phyloP scores from a whole-genome alignment of 2,888 invertebrate genomes.

The Lasioglossum leucozonium region DNA sequence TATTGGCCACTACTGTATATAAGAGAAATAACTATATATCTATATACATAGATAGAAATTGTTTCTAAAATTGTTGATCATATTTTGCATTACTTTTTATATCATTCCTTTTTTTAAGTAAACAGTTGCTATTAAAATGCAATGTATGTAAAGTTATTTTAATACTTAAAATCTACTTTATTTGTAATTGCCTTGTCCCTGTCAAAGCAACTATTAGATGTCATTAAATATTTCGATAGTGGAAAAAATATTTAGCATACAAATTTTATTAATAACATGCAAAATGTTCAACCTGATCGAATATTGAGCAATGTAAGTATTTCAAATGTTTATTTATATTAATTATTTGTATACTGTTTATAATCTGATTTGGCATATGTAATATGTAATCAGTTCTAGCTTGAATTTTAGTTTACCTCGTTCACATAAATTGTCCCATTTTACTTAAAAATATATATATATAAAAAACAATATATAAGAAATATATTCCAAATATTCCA shows the following conservation, averaged over 20 bases:
- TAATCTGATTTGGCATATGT: conserved; percentile 48
- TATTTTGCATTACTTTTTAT: neutral
- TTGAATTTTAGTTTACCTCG: conserved; percentile 14
- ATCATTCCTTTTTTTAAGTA: conserved; percentile 5
- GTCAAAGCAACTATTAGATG: conserved; percentile 18
- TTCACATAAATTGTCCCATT: conserved; percentile 20
- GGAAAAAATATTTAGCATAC: conserved; percentile 21
- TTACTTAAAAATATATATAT: neutral
- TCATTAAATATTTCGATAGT: conserved; percentile 18
- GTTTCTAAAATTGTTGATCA: neutral
- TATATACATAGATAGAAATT: neutral
- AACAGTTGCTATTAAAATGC: conserved; percentile 19
- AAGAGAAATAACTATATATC: neutral
- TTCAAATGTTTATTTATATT: conserved; percentile 51
- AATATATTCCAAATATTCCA: conserved; percentile 6
- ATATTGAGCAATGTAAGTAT: conserved; percentile 54
- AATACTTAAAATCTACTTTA: conserved; percentile 21
- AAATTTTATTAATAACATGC: conserved; percentile 11
- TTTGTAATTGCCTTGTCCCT: conserved; percentile 24
- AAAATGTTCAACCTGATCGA: conserved; percentile 28
- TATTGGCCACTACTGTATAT: conserved; percentile 10
- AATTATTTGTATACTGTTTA: conserved; percentile 32
- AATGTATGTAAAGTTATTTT: conserved; percentile 24
- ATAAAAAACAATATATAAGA: neutral
- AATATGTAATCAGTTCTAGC: conserved; percentile 24